Evolutionary conservation across 2,113 vertebrate species (phyloP).

Genomic region (Nibea albiflora): DNA sequence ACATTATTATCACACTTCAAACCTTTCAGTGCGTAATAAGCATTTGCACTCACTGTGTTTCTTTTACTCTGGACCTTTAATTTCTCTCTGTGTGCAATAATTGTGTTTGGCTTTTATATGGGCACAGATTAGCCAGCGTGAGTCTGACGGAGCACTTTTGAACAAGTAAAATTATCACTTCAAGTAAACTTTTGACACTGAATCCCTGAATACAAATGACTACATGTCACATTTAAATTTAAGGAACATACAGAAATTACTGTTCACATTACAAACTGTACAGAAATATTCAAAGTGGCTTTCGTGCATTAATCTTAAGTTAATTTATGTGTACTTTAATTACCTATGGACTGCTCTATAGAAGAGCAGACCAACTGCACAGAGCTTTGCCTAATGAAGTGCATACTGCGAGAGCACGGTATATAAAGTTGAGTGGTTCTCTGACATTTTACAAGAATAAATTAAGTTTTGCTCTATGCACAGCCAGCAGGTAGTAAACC

Average conservation of each 20-base stretch:
- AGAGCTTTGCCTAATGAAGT: constrained; percentile 11
- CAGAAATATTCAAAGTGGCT: background rate
- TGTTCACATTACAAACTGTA: background rate
- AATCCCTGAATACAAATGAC: background rate
- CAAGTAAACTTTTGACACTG: background rate
- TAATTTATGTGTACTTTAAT: constrained; percentile 38
- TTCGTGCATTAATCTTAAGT: background rate
- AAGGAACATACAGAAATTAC: background rate
- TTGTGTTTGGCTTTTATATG: background rate
- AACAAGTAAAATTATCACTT: background rate
- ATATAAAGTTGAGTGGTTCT: background rate
- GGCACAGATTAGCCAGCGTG: background rate
- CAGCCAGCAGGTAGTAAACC: background rate
- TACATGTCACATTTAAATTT: background rate
- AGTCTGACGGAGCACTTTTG: background rate
- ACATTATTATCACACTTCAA: background rate
- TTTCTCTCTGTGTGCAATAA: too few species aligned
- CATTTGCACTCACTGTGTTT: background rate
- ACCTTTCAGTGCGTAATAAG: background rate
- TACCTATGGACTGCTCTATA: constrained; percentile 12
- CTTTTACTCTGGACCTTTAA: background rate
- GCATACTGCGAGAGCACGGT: background rate
- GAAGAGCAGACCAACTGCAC: constrained; percentile 5
- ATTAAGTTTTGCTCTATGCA: background rate
- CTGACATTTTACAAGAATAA: constrained; percentile 11